These are phyloP conservation scores for Adelosebastes latens DNA, from an alignment of 2,797 vertebrate genomes.

Conservation along the genomic window DNA sequence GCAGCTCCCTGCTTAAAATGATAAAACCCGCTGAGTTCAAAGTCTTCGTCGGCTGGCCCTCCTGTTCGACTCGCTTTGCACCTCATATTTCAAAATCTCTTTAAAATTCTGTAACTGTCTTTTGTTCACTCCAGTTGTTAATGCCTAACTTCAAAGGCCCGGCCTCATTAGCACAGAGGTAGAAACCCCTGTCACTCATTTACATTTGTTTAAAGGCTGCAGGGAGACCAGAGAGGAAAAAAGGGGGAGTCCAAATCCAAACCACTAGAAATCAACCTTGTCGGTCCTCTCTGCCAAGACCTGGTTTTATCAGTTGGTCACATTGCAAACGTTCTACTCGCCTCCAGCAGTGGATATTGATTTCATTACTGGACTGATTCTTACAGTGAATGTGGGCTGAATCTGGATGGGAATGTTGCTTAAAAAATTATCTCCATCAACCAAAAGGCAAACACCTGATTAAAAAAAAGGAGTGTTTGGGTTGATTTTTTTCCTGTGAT, in stretches of 20 bases:
- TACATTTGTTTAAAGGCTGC: slow-evolving; percentile 85
- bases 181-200: slow-evolving; percentile 87
- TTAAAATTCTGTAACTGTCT: slow-evolving; percentile 88
- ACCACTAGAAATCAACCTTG: slow-evolving; percentile 82
- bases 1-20: slow-evolving; percentile 76
- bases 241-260: slow-evolving; percentile 76
- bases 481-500: slow-evolving; percentile 18
- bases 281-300: slow-evolving; percentile 73
- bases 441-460: slow-evolving; percentile 34
- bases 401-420: slow-evolving; percentile 39
- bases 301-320: slow-evolving; percentile 77
- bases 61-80: slow-evolving; percentile 80
- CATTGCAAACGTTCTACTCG: slow-evolving; percentile 68
- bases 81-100: slow-evolving; percentile 84
- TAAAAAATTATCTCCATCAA: slow-evolving; percentile 15
- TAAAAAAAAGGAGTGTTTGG: slow-evolving; percentile 19
- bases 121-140: slow-evolving; percentile 88
- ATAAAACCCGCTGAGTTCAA: slow-evolving; percentile 85
- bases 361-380: slow-evolving; percentile 62
- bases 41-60: slow-evolving; percentile 79
- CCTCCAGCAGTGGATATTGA: slow-evolving; percentile 71
- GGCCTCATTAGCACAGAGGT: slow-evolving; percentile 87
- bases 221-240: slow-evolving; percentile 68
- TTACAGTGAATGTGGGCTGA: slow-evolving; percentile 49
- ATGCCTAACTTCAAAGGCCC: slow-evolving; percentile 88